Evolutionary conservation across 2,888 invertebrate genomes (phyloP).

Genomic region (Epistrophe eligans): DNA sequence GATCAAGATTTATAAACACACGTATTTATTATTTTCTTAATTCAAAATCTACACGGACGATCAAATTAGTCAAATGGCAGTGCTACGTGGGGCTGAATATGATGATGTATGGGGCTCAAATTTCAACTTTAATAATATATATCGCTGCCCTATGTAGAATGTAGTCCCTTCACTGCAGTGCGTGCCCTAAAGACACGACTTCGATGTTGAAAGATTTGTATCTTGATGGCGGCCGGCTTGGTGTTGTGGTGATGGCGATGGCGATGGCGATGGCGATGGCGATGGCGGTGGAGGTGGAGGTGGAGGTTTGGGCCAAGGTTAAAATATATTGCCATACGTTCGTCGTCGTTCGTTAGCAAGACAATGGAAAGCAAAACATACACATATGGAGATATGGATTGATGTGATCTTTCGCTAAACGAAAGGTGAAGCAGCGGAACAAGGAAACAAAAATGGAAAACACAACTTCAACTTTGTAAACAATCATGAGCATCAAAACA

Average conservation of each 20-base stretch:
- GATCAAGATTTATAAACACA: slow-evolving; percentile 43
- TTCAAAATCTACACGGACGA: slow-evolving; percentile 48
- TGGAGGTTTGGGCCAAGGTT: slow-evolving; percentile 59
- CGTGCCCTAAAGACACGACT: slow-evolving; percentile 66
- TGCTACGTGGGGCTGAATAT: slow-evolving; percentile 20
- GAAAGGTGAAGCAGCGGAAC: slow-evolving; percentile 14
- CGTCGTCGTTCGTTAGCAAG: slow-evolving; percentile 30
- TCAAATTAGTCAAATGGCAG: slow-evolving; percentile 50
- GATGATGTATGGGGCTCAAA: slow-evolving; percentile 56
- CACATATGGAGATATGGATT: background rate
- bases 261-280: background rate
- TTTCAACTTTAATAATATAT: slow-evolving; percentile 37
- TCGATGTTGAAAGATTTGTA: slow-evolving; percentile 62
- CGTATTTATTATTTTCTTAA: slow-evolving; percentile 17
- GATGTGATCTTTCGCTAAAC: slow-evolving; percentile 31
- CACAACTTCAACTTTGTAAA: slow-evolving; percentile 13
- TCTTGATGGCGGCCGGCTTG: background rate
- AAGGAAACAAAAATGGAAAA: slow-evolving; percentile 43
- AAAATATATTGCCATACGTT: slow-evolving; percentile 59
- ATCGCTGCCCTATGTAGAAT: slow-evolving; percentile 7
- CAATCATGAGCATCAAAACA: background rate
- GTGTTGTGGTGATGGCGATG: background rate
- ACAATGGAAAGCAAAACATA: slow-evolving; percentile 55
- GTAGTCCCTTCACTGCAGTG: slow-evolving; percentile 41
- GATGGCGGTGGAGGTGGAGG: background rate